Percentiles rank a stretch among this genome's conserved stretches.
These are phyloP conservation scores for Atta texana DNA, from an alignment of 1,140 invertebrate genomes.

Conservation along the genomic window DNA sequence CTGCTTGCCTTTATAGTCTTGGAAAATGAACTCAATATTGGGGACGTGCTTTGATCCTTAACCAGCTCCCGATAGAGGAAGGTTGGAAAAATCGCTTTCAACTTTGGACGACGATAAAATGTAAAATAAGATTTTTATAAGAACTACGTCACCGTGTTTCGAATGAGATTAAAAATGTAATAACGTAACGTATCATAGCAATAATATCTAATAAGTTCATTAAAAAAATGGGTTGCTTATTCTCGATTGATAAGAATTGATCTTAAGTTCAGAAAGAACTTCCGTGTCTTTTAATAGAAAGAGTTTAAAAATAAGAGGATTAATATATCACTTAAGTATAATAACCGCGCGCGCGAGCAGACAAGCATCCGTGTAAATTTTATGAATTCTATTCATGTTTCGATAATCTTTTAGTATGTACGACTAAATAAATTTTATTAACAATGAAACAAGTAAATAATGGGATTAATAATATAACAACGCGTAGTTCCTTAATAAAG, in stretches of 20 bases:
- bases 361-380: neutral
- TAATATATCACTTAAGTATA: conserved; percentile 30
- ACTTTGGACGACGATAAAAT: conserved; percentile 49
- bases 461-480: neutral
- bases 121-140: conserved; percentile 57
- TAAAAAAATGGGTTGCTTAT: conserved; percentile 51
- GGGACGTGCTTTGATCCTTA: conserved; percentile 60
- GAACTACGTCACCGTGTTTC: conserved; percentile 12
- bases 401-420: neutral
- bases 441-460: neutral
- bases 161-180: conserved; percentile 52
- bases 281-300: conserved; percentile 14
- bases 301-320: conserved; percentile 55
- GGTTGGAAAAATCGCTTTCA: conserved; percentile 51
- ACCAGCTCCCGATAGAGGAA: conserved; percentile 51
- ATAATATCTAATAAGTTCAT: conserved; percentile 42
- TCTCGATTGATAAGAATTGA: conserved; percentile 36
- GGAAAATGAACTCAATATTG: conserved; percentile 63
- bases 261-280: conserved; percentile 29
- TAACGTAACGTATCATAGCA: conserved; percentile 30
- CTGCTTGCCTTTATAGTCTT: conserved; percentile 48
- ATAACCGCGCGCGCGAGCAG: neutral
- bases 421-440: conserved; percentile 12
- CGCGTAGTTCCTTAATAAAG: neutral
- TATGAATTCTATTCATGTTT: conserved; percentile 5